Conservation (phyloP, 2,888 invertebrate species). For the Drosophila quinaria region DNA sequence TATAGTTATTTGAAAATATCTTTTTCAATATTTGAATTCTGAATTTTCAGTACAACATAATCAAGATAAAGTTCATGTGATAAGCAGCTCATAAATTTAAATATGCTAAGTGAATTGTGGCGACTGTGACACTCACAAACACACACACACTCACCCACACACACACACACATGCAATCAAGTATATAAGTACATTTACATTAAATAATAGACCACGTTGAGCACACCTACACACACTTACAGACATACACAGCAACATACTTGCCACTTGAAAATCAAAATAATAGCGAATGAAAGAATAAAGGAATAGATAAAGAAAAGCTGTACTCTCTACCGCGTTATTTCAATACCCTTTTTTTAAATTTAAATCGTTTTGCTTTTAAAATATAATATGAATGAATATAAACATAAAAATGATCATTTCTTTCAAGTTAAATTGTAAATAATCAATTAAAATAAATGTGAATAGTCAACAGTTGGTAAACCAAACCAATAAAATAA, state of each 20-base stretch:
- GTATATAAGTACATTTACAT: slow-evolving; percentile 44
- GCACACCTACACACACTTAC: slow-evolving; percentile 25
- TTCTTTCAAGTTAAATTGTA: too few species aligned
- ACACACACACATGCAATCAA: slow-evolving; percentile 10
- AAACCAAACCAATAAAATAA: neutral
- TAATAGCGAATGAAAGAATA: slow-evolving; percentile 42
- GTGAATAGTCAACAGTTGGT: neutral
- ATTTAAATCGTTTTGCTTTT: neutral
- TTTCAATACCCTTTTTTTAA: slow-evolving; percentile 7
- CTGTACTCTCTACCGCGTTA: neutral
- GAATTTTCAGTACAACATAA: slow-evolving; percentile 61
- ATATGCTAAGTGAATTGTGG: slow-evolving; percentile 79
- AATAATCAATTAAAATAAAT: neutral
- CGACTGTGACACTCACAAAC: slow-evolving; percentile 34
- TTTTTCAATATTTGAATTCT: slow-evolving; percentile 11
- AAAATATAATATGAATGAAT: neutral
- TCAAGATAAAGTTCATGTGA: slow-evolving; percentile 80
- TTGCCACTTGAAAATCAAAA: slow-evolving; percentile 50
- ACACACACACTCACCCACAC: slow-evolving; percentile 28
- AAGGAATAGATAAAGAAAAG: slow-evolving; percentile 13
- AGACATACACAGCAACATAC: slow-evolving; percentile 10
- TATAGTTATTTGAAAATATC: slow-evolving; percentile 8
- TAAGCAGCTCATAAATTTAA: slow-evolving; percentile 78
- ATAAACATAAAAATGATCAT: too few species aligned
- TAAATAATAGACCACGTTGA: slow-evolving; percentile 67